Conservation (phyloP, 2,797 vertebrate species). For the Phoxinus dragarum region DNA sequence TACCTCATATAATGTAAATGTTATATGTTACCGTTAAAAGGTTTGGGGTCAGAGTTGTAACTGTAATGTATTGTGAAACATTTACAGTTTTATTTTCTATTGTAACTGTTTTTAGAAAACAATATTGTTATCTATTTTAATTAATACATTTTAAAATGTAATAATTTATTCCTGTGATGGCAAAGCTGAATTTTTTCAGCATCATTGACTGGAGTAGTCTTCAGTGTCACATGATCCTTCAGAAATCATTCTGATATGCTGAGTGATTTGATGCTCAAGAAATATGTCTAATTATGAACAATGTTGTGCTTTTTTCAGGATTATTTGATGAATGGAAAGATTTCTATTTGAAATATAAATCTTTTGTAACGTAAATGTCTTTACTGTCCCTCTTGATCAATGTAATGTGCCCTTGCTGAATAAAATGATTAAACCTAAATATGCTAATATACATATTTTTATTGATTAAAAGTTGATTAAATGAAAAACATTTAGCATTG, state of each 20-base stretch:
- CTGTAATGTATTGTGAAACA: background rate
- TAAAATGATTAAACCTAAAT: background rate
- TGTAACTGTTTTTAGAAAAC: background rate
- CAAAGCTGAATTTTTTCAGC: background rate
- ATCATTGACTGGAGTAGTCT: no score
- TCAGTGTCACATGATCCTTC: background rate
- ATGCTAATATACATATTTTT: background rate
- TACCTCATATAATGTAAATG: background rate
- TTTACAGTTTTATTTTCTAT: background rate
- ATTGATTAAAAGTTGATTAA: background rate
- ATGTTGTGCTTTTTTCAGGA: background rate
- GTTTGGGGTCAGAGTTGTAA: no score
- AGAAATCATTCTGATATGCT: background rate
- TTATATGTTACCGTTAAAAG: background rate
- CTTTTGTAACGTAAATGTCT: background rate
- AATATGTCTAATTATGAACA: background rate
- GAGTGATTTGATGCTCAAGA: background rate
- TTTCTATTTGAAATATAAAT: background rate
- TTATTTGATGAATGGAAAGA: background rate
- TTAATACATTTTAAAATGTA: background rate
- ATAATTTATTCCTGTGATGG: background rate
- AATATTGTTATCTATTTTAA: background rate
- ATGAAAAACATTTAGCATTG: background rate
- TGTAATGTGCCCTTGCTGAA: background rate
- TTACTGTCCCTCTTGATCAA: background rate